Percentiles rank a stretch among this genome's conserved stretches.
These are phyloP conservation scores for Nestor notabilis DNA, from an alignment of 2,113 vertebrate genomes.

Conservation along the genomic window DNA sequence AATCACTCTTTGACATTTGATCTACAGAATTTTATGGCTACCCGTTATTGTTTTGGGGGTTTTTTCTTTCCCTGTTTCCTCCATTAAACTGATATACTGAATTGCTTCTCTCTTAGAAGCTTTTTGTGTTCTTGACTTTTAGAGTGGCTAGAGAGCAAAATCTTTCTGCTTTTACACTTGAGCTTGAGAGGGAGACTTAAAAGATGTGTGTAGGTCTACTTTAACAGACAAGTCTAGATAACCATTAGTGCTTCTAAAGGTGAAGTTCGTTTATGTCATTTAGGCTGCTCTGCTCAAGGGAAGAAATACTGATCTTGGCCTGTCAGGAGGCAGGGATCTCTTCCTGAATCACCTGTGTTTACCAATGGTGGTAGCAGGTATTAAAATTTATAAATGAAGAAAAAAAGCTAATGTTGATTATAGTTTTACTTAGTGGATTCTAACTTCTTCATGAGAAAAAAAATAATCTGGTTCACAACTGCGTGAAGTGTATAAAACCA, in stretches of 20 bases:
- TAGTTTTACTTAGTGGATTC: not conserved
- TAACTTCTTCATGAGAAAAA: not conserved
- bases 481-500: not conserved
- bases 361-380: not conserved
- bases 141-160: not conserved
- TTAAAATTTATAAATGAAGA: not conserved
- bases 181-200: not conserved
- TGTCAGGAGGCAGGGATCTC: not conserved
- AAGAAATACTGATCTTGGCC: not conserved
- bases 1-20: conserved; percentile 46
- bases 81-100: not conserved
- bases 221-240: not conserved
- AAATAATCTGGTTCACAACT: not conserved
- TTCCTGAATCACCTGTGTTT: not conserved
- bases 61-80: not conserved
- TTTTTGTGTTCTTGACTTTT: not conserved
- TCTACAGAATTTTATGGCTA: not conserved
- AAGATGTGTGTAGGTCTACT: not conserved
- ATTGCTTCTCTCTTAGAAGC: not conserved
- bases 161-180: not conserved
- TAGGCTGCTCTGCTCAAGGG: not conserved
- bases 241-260: not conserved
- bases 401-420: not conserved
- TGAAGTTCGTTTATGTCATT: not conserved
- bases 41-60: not conserved